Percentiles rank a stretch among this genome's conserved stretches.
Conservation (phyloP, 1,140 invertebrate species). For the Neodiprion lecontei region DNA sequence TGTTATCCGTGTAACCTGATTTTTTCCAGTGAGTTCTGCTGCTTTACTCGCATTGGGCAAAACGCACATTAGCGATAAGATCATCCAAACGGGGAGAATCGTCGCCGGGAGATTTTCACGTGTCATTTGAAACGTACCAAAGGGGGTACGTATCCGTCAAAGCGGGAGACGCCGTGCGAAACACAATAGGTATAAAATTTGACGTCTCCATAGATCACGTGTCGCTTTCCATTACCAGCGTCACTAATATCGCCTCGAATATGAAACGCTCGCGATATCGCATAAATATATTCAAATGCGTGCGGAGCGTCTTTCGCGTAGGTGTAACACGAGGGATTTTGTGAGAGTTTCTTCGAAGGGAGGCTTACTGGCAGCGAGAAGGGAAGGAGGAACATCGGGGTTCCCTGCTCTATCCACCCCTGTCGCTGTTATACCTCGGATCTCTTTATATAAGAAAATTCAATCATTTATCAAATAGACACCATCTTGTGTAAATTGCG, state of each 20-base stretch:
- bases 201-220: slow-evolving; percentile 2
- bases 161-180: not conserved
- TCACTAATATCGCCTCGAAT: slow-evolving; percentile 7
- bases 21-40: too few species aligned
- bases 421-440: not conserved
- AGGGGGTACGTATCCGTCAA: not conserved
- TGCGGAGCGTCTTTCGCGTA: not conserved
- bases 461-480: slow-evolving; percentile 6
- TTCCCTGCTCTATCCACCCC: not conserved
- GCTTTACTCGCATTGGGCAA: too few species aligned
- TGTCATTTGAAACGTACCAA: not conserved
- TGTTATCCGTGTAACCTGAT: too few species aligned
- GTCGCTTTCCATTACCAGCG: slow-evolving; percentile 6
- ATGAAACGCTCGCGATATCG: slow-evolving; percentile 1
- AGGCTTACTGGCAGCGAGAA: not conserved
- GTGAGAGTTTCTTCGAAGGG: not conserved
- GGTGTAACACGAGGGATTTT: not conserved
- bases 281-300: slow-evolving; percentile 7
- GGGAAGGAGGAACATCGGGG: not conserved
- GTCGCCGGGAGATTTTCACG: not conserved
- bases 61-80: not conserved
- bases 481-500: slow-evolving; percentile 5
- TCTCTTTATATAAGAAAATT: slow-evolving; percentile 4
- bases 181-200: slow-evolving; percentile 3
- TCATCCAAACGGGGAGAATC: not conserved